Percentiles rank a stretch among this genome's conserved stretches.
phyloP scores from a whole-genome alignment of 2,797 vertebrate species.

The Aldrovandia affinis region DNA sequence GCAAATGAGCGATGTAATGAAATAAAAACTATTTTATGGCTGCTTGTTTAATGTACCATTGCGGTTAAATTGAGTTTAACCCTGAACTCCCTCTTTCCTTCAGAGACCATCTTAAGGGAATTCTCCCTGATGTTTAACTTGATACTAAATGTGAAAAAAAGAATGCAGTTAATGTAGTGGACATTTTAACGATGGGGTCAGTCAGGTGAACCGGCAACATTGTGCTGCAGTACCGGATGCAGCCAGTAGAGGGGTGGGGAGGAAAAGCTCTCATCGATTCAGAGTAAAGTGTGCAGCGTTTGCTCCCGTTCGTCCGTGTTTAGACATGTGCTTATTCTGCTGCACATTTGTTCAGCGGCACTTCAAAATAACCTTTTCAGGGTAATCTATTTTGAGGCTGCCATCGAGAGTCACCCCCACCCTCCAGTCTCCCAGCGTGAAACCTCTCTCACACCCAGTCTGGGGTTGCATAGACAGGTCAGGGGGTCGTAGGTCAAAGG shows the following conservation, averaged over 20 bases:
- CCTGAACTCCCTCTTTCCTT: neutral
- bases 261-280: neutral
- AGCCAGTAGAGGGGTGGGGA: constrained; percentile 36
- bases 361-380: neutral
- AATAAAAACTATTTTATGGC: neutral
- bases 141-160: constrained; percentile 34
- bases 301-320: constrained; percentile 5
- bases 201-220: neutral
- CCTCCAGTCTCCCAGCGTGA: neutral
- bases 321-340: neutral
- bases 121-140: neutral
- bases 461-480: neutral
- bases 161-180: neutral
- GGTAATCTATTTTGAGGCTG: neutral
- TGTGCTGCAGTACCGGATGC: neutral
- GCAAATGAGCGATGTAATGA: neutral
- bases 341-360: neutral
- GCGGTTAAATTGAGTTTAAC: neutral
- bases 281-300: constrained; percentile 5
- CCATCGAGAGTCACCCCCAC: too few relatives aligned
- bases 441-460: neutral
- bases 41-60: neutral
- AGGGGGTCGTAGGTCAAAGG: neutral
- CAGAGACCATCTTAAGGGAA: constrained; percentile 5
- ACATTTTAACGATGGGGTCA: neutral